Evolutionary conservation across 2,888 invertebrate genomes (phyloP).

Genomic region (Drosophila nr. perissopoda): DNA sequence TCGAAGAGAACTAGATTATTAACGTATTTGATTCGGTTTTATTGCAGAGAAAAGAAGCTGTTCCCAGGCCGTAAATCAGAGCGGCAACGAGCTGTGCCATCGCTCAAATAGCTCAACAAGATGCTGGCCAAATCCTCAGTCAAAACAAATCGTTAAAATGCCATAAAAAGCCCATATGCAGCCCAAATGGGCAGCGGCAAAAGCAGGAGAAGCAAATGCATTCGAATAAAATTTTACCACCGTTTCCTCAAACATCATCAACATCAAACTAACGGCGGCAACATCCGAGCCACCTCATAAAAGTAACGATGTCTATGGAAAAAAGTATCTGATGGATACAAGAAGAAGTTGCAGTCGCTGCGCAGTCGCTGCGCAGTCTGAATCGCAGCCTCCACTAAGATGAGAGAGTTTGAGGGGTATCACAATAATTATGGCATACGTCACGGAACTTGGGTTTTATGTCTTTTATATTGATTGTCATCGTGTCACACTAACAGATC

Average conservation of each 20-base stretch:
- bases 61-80: conserved; percentile 46
- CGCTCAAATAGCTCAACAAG: conserved; percentile 45
- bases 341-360: conserved; percentile 35
- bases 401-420: conserved; percentile 38
- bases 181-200: conserved; percentile 27
- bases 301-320: conserved; percentile 77
- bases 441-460: conserved; percentile 80
- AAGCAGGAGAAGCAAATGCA: conserved; percentile 60
- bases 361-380: conserved; percentile 8
- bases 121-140: conserved; percentile 67
- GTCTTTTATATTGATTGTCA: conserved; percentile 82
- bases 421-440: conserved; percentile 81
- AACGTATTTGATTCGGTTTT: conserved; percentile 36
- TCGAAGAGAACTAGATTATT: conserved; percentile 21
- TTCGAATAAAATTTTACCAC: conserved; percentile 77
- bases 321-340: conserved; percentile 63
- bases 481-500: conserved; percentile 83
- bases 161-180: conserved; percentile 78
- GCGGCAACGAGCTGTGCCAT: conserved; percentile 55
- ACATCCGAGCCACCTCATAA: conserved; percentile 81
- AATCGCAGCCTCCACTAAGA: conserved; percentile 23
- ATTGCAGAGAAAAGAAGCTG: conserved; percentile 29
- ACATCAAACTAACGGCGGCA: conserved; percentile 70
- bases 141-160: conserved; percentile 84
- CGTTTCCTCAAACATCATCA: conserved; percentile 70